Evolutionary conservation across 2,888 invertebrate genomes (phyloP), one percentile per base, ranked within the genome.

Genomic region (Idaea aversata): DNA sequence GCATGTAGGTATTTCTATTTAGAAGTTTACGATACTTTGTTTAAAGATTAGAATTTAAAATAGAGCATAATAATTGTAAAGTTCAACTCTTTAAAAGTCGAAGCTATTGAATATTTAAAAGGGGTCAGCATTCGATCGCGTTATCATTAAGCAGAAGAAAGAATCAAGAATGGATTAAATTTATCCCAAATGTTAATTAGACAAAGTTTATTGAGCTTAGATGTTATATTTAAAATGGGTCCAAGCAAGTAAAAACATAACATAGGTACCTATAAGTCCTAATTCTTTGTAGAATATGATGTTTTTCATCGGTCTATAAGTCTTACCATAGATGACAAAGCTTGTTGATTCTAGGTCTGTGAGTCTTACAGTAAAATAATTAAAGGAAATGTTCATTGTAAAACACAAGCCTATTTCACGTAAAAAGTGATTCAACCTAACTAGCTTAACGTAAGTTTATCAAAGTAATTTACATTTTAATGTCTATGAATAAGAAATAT

Each of bases 401-500:
- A n/a, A n/a, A n/a, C n/a, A 3, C 25, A 25, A 25, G 25, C 25
- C 25, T 25, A 25, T 25, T 25, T 25, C 25, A 1, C 25, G 25
- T 25, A 25, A 25, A 25, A 25, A 25, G n/a, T 25, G 25, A 25
- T 25, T 25, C 25, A 25, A 25, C 25, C 25, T 25, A 3, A 25
- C 2, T 25, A 25, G 25, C 25, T 25, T 3, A 25, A 25, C 25
- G 25, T 25, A 25, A 25, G 25, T 25, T 25, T 25, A 25, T 25
- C 25, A 25, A 25, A 25, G 25, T 25, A 2, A 25, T 25, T 25
- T 25, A 25, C 25, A 25, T 25, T 25, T 25, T 58, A 3, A 57
- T n/a, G n/a, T 7, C 47, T 65, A 64, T 83, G 80, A 83, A 74
- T 82, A 79, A 83, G 72, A 66, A 69, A 73, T 69, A 80, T 80